phyloP scores from a whole-genome alignment of 2,888 invertebrate genomes.

The Amiota communis region DNA sequence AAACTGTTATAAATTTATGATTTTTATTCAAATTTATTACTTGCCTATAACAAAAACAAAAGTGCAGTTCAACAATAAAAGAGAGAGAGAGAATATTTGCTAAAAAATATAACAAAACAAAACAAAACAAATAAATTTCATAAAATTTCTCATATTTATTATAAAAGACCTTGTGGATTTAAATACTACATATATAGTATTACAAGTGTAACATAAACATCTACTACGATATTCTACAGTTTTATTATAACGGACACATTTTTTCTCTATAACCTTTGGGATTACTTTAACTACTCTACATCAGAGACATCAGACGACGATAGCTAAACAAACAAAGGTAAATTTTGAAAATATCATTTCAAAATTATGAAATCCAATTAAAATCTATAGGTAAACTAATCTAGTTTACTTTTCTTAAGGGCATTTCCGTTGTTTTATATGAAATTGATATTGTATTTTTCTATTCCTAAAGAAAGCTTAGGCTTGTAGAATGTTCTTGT shows the following conservation, averaged over 20 bases:
- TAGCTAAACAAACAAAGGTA: slow-evolving; percentile 8
- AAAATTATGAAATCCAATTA: slow-evolving; percentile 5
- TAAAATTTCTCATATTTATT: background rate
- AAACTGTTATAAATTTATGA: slow-evolving; percentile 12
- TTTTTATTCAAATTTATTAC: too few species aligned
- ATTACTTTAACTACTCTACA: background rate
- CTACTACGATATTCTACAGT: too few species aligned
- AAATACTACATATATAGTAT: too few species aligned
- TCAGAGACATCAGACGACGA: background rate
- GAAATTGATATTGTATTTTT: slow-evolving; percentile 4
- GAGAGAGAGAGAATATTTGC: too few species aligned
- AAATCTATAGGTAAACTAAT: background rate
- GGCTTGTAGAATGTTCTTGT: too few species aligned
- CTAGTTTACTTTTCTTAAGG: background rate
- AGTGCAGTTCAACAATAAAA: slow-evolving; percentile 6
- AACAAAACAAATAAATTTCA: background rate
- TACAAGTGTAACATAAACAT: too few species aligned
- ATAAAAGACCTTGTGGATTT: slow-evolving; percentile 18
- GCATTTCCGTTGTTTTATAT: slow-evolving; percentile 1
- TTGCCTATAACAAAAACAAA: slow-evolving; percentile 16
- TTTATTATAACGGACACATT: too few species aligned
- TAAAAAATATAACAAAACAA: background rate
- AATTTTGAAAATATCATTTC: background rate
- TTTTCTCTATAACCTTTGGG: background rate
- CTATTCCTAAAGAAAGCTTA: too few species aligned